phyloP scores from a whole-genome alignment of 2,113 vertebrate species.

The Chunga burmeisteri region DNA sequence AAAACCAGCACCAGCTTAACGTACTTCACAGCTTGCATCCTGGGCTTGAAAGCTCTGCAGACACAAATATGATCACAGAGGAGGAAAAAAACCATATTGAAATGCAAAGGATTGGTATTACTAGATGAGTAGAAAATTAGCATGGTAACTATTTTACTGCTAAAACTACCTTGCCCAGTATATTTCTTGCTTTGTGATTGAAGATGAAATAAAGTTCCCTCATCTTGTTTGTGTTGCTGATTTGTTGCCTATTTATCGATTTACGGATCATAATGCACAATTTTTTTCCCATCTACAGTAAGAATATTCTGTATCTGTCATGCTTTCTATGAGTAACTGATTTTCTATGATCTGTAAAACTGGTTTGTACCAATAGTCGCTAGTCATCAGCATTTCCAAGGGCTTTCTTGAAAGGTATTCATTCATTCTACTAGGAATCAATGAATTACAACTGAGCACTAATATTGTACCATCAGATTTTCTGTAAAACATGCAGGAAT shows the following conservation, averaged over 20 bases:
- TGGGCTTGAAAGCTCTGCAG: background rate
- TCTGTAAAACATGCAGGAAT: constrained; percentile 14
- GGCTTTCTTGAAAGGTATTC: constrained; percentile 55
- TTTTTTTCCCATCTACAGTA: constrained; percentile 68
- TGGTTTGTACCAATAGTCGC: constrained; percentile 40
- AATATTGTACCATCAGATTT: background rate
- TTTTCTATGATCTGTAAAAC: constrained; percentile 68
- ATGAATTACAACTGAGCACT: constrained; percentile 21
- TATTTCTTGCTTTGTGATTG: constrained; percentile 49
- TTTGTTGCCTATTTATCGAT: constrained; percentile 74
- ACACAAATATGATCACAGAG: background rate
- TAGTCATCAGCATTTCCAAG: constrained; percentile 43
- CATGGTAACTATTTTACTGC: constrained; percentile 12
- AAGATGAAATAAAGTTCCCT: constrained; percentile 71
- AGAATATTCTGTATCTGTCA: constrained; percentile 67
- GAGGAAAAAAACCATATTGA: background rate
- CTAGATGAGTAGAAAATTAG: constrained; percentile 50
- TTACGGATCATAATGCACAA: constrained; percentile 42
- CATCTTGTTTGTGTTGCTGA: constrained; percentile 72
- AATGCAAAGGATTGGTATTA: constrained; percentile 7
- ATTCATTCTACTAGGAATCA: constrained; percentile 53
- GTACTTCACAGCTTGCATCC: constrained; percentile 15
- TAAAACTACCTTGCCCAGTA: background rate
- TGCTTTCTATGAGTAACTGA: constrained; percentile 68
- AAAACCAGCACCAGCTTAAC: constrained; percentile 9